Conservation (phyloP, 2,888 invertebrate genomes). For the Lacanobia wlatinum region DNA sequence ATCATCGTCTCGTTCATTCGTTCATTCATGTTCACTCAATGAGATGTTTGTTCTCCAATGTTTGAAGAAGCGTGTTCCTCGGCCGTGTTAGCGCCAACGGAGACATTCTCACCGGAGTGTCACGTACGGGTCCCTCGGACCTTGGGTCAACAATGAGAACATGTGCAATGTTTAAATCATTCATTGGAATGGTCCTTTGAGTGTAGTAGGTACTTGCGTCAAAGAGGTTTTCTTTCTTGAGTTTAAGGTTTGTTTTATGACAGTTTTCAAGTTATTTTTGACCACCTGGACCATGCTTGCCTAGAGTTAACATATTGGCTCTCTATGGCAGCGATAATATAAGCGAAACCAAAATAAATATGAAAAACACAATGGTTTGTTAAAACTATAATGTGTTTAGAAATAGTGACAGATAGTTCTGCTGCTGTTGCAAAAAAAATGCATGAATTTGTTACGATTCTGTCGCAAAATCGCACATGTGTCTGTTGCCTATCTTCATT, state of each 20-base stretch:
- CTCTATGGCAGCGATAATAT: too few species aligned
- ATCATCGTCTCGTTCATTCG: conserved; percentile 47
- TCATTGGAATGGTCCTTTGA: conserved; percentile 23
- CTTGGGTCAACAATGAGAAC: conserved; percentile 44
- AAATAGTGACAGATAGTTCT: too few species aligned
- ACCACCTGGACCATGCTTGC: too few species aligned
- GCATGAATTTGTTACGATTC: neutral
- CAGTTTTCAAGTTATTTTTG: neutral
- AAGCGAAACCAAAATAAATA: too few species aligned
- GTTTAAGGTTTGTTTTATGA: neutral
- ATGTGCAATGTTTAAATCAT: conserved; percentile 34
- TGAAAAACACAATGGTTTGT: too few species aligned
- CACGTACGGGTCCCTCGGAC: conserved; percentile 53
- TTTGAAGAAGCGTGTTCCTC: conserved; percentile 38
- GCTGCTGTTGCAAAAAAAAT: neutral
- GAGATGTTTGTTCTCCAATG: conserved; percentile 48
- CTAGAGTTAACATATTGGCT: too few species aligned
- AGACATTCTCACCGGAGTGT: conserved; percentile 55
- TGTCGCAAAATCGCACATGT: conserved; percentile 31
- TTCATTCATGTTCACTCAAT: conserved; percentile 54
- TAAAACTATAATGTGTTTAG: neutral
- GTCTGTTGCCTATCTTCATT: conserved; percentile 32
- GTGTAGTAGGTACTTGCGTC: conserved; percentile 23
- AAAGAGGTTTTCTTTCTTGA: conserved; percentile 11
- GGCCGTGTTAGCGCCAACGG: conserved; percentile 55